These are phyloP conservation scores for Brachypteracias leptosomus DNA, from an alignment of 2,113 vertebrate species.

Conservation along the genomic window DNA sequence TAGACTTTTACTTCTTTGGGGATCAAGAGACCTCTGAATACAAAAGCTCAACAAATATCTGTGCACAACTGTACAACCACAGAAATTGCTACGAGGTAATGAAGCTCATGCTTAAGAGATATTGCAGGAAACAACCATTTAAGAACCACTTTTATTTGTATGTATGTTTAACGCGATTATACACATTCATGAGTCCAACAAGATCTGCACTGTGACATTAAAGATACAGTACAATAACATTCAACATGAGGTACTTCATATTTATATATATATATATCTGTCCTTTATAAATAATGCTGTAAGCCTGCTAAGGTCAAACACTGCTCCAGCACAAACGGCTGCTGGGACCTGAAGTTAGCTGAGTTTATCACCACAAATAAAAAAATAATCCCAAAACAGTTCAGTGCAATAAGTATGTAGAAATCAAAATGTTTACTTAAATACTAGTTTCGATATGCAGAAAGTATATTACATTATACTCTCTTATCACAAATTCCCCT, in stretches of 20 bases:
- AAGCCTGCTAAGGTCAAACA: constrained; percentile 73
- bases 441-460: constrained; percentile 72
- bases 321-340: constrained; percentile 52
- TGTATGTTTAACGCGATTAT: constrained; percentile 74
- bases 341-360: constrained; percentile 64
- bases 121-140: constrained; percentile 55
- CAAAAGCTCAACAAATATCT: constrained; percentile 40
- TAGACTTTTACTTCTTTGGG: constrained; percentile 49
- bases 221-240: constrained; percentile 89
- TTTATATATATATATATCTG: constrained; percentile 79
- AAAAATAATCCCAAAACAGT: constrained; percentile 16
- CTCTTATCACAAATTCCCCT: constrained; percentile 58
- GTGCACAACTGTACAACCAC: constrained; percentile 32
- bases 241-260: constrained; percentile 84
- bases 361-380: constrained; percentile 61
- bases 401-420: constrained; percentile 76
- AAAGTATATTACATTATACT: constrained; percentile 73
- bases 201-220: constrained; percentile 88
- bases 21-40: constrained; percentile 63
- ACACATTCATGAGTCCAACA: constrained; percentile 94
- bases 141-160: constrained; percentile 80
- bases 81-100: neutral
- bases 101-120: constrained; percentile 49
- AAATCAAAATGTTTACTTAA: constrained; percentile 74
- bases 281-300: constrained; percentile 81